Conservation (phyloP, 2,888 invertebrate genomes). For the Temnothorax unifasciatus region DNA sequence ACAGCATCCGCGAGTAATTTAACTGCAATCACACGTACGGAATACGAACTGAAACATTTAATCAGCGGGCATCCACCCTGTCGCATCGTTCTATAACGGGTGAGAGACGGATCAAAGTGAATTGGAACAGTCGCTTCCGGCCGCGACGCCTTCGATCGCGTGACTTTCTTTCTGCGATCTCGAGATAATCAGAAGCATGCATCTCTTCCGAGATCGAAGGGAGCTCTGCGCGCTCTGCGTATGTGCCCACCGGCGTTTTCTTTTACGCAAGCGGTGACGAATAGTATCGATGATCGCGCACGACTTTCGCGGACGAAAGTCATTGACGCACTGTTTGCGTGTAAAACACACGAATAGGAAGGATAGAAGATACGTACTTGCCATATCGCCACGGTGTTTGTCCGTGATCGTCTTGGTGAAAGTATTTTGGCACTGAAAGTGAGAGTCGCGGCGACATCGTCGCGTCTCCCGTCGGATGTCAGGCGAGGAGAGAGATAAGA, state of each 20-base stretch:
- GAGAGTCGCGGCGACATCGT: constrained; percentile 74
- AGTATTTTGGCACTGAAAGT: constrained; percentile 82
- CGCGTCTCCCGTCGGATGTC: background rate
- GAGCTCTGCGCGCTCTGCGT: background rate
- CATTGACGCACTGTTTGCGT: constrained; percentile 57
- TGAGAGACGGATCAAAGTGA: background rate
- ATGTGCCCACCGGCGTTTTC: constrained; percentile 1
- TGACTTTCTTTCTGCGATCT: constrained; percentile 26
- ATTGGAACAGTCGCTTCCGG: background rate
- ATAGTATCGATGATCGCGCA: constrained; percentile 55
- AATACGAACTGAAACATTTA: background rate
- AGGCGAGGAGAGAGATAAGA: constrained; percentile 7
- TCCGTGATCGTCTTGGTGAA: constrained; percentile 72
- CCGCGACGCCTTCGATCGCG: background rate
- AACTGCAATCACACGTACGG: constrained; percentile 72
- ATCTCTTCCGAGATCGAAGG: constrained; percentile 30
- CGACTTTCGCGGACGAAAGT: constrained; percentile 72
- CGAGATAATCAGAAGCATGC: constrained; percentile 7
- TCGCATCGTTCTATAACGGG: background rate
- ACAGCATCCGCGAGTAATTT: constrained; percentile 88
- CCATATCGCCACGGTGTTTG: constrained; percentile 39
- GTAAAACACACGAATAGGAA: constrained; percentile 56
- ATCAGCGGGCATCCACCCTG: background rate
- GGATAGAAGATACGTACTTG: constrained; percentile 47
- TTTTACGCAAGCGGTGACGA: constrained; percentile 51